These are phyloP conservation scores for Macrophya annulata DNA, from an alignment of 2,888 invertebrate species.

Conservation along the genomic window DNA sequence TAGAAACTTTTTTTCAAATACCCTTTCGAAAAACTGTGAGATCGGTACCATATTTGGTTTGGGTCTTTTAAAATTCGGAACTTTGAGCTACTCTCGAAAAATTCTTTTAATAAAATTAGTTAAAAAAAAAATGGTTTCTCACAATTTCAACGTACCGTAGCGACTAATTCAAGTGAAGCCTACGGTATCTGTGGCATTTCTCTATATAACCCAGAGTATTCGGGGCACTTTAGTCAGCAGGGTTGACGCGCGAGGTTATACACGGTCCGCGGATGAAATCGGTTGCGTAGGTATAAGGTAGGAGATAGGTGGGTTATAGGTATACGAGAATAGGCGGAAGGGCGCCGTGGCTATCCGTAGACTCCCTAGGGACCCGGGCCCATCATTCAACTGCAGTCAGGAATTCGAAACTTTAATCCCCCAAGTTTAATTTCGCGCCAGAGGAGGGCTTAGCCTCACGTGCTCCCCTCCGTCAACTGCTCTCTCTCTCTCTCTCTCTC, in stretches of 20 bases:
- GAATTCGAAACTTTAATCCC: constrained; percentile 59
- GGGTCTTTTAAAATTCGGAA: no score
- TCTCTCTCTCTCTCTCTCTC: constrained; percentile 18
- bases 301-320: background rate
- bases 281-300: background rate
- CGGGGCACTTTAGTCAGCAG: background rate
- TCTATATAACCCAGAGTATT: constrained; percentile 3
- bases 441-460: constrained; percentile 57
- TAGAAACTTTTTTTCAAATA: no score
- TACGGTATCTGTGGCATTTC: constrained; percentile 10
- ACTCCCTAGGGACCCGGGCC: constrained; percentile 50
- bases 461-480: constrained; percentile 42
- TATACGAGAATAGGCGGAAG: constrained; percentile 22
- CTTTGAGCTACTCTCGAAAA: no score
- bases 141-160: background rate
- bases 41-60: no score
- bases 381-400: constrained; percentile 58
- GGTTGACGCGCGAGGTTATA: background rate
- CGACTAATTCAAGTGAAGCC: background rate
- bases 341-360: constrained; percentile 43
- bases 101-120: no score
- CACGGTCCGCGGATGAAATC: background rate
- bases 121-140: background rate
- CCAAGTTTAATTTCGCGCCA: constrained; percentile 58
- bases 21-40: no score